Percentiles rank a stretch among this genome's conserved stretches.
Conservation (phyloP, 1,140 invertebrate genomes). For the Pseudomyrmex sp. region DNA sequence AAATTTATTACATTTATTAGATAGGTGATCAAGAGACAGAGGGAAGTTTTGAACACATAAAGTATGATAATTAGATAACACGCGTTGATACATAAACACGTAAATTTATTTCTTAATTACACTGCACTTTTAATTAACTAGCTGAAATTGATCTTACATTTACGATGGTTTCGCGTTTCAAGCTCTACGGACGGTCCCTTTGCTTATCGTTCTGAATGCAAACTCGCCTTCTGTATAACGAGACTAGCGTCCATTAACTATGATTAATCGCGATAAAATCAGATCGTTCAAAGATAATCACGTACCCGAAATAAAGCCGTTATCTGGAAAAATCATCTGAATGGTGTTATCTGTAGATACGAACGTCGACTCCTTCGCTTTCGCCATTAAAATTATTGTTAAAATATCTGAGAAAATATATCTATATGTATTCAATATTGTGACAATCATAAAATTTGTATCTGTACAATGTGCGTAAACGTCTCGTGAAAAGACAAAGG, state of each 20-base stretch:
- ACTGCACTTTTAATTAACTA: background rate
- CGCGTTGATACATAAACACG: background rate
- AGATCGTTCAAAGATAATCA: background rate
- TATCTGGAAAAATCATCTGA: background rate
- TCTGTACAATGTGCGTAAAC: background rate
- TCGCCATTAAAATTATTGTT: too few relatives aligned
- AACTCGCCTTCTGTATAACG: background rate
- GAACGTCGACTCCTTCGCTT: too few relatives aligned
- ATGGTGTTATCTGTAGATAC: too few relatives aligned
- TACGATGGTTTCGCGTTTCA: slow-evolving; percentile 2
- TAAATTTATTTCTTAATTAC: background rate
- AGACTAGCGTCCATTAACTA: slow-evolving; percentile 39
- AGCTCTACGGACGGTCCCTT: background rate
- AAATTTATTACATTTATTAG: background rate
- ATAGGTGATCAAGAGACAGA: background rate
- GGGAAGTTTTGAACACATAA: background rate
- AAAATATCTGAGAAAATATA: too few relatives aligned
- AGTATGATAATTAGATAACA: too few relatives aligned
- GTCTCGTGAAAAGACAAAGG: background rate
- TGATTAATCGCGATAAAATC: slow-evolving; percentile 59
- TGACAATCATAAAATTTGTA: too few relatives aligned
- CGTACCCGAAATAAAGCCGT: background rate
- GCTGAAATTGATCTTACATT: background rate
- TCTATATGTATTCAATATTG: too few relatives aligned
- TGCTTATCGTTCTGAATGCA: slow-evolving; percentile 3